Evolutionary conservation across 1,140 invertebrate species (phyloP), one percentile per base, ranked within the genome.

Genomic region (Colletes gigas): DNA sequence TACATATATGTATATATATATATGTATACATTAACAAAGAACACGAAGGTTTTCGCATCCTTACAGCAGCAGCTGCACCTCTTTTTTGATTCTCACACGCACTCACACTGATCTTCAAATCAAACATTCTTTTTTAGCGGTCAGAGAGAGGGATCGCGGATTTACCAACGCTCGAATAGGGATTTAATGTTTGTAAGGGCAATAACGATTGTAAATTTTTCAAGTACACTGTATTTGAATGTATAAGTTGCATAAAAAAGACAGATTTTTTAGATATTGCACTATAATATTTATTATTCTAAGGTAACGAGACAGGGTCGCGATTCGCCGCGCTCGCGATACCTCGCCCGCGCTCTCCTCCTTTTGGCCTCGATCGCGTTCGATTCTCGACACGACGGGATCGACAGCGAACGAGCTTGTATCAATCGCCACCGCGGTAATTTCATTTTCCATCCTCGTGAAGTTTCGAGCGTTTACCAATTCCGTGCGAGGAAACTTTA

Each of bases 181-280:
- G 86, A 88, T 91, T 90, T 89, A 87, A 90, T 88, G 86, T 92
- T 92, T 90, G 88, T 92, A 91, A 92, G 90, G 89, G 91, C 90
- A 92, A 92, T 92, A 93, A 92, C 74, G 88, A 92, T 86, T 91
- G 91, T 92, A 92, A 84, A 92, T 91, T 92, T 89, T 90, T 86
- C 86, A 88, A 89, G 87, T 92, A 90, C 85, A 89, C 87, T 91
- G 86, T 90, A 92, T 92, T 89, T 90, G 85, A 91, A 91, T 91
- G 88, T 93, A 85, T 90, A 92, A 91, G 87, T 91, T 92, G 90
- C 89, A 88, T 92, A 88, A 90, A 92, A 92, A 91, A 90, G 84
- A 92, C 87, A 92, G 89, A 89, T 92, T 92, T 93, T 93, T 91
- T 92, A 92, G 91, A 92, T 92, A 93, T 91, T 91, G 91, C 92